Evolutionary conservation across 2,113 vertebrate species (phyloP).

Genomic region (Oriolus oriolus): DNA sequence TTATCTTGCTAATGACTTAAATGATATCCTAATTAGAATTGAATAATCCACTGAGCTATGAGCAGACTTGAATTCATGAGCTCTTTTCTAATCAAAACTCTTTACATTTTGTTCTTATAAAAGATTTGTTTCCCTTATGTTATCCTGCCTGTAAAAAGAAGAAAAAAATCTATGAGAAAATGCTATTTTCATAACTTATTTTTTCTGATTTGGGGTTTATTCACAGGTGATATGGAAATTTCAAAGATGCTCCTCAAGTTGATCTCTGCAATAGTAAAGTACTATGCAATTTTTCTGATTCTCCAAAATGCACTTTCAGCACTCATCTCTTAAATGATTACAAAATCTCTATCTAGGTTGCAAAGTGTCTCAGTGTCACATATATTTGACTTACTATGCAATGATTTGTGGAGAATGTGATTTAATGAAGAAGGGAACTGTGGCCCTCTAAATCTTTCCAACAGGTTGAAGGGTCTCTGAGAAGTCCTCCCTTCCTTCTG

Average conservation of each 20-base stretch:
- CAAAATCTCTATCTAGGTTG: background rate
- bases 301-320: background rate
- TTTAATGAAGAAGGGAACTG: background rate
- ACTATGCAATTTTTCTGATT: background rate
- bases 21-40: background rate
- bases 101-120: background rate
- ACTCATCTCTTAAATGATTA: background rate
- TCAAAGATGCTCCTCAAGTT: background rate
- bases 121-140: background rate
- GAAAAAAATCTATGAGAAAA: background rate
- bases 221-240: background rate
- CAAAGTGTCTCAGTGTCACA: background rate
- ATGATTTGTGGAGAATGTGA: background rate
- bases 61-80: background rate
- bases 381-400: background rate
- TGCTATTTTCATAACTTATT: background rate
- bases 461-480: background rate
- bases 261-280: background rate
- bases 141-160: background rate
- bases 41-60: background rate
- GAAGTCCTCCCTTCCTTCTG: background rate
- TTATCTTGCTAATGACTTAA: slow-evolving; percentile 14
- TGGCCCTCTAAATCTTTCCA: background rate
- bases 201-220: background rate
- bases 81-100: background rate